Percentiles rank a stretch among this genome's conserved stretches.
Evolutionary conservation across 2,113 vertebrate genomes (phyloP).

Genomic region (Daubentonia madagascariensis): DNA sequence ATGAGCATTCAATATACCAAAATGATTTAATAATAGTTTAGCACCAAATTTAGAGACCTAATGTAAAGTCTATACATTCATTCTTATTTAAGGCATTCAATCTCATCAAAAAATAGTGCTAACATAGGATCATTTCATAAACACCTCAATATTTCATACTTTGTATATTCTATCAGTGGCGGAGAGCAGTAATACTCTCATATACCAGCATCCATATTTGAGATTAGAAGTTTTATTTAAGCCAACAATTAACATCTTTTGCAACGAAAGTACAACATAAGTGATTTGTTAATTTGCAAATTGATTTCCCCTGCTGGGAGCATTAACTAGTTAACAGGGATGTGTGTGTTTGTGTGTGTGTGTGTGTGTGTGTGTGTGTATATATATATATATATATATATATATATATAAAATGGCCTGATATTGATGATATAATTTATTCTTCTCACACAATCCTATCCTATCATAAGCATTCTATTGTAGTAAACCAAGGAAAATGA

Average conservation of each 20-base stretch:
- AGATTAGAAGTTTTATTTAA: constrained; percentile 44
- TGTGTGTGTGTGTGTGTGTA: no score
- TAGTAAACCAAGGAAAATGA: constrained; percentile 28
- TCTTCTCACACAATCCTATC: background rate
- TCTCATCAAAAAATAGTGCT: background rate
- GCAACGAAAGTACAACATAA: background rate
- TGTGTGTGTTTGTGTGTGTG: no score
- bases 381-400: no score
- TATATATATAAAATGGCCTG: background rate
- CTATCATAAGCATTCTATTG: background rate
- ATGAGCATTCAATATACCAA: background rate
- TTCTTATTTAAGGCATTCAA: background rate
- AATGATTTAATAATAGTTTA: background rate
- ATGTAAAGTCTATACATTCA: background rate
- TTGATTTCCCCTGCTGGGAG: background rate
- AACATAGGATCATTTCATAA: background rate
- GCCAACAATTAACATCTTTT: constrained; percentile 41
- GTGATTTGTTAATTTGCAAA: constrained; percentile 61
- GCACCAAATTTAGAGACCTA: background rate
- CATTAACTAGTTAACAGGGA: background rate
- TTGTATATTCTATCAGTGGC: background rate
- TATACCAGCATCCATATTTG: background rate
- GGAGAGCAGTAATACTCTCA: background rate
- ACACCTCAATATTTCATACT: background rate
- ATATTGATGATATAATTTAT: constrained; percentile 49